Conservation (phyloP, 2,113 vertebrate genomes). For the Scopus umbretta region DNA sequence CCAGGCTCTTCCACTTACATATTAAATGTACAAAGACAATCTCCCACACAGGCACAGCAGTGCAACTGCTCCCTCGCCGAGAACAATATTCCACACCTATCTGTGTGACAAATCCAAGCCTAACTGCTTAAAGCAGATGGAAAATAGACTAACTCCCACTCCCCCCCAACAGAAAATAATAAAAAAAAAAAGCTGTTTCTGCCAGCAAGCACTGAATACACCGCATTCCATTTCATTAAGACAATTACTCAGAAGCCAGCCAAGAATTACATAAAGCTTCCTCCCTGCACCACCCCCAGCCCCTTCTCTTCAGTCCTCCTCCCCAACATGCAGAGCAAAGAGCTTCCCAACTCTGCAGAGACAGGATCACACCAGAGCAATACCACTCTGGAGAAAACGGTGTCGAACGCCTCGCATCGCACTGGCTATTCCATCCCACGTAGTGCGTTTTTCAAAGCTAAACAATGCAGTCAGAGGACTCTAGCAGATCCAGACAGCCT, state of each 20-base stretch:
- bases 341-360: not conserved
- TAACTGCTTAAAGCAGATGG: not conserved
- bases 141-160: not conserved
- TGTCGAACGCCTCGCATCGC: accelerated
- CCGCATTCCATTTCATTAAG: conserved; percentile 82
- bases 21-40: not conserved
- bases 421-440: not conserved
- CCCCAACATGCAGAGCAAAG: not conserved
- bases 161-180: not conserved
- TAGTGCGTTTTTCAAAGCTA: accelerated
- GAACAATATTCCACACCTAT: not conserved
- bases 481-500: not conserved
- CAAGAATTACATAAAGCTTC: conserved; percentile 81
- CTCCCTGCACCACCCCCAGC: conserved; percentile 64
- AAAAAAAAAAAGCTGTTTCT: conserved; percentile 56
- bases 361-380: not conserved
- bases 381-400: not conserved
- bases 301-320: conserved; percentile 16
- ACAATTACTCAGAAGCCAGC: conserved; percentile 77
- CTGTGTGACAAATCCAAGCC: not conserved
- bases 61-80: not conserved
- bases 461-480: not conserved
- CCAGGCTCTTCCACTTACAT: not conserved
- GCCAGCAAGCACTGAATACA: conserved; percentile 69
- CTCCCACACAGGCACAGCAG: not conserved